These are phyloP conservation scores for Arizona elegans DNA, from an alignment of 2,113 vertebrate species.

Conservation along the genomic window DNA sequence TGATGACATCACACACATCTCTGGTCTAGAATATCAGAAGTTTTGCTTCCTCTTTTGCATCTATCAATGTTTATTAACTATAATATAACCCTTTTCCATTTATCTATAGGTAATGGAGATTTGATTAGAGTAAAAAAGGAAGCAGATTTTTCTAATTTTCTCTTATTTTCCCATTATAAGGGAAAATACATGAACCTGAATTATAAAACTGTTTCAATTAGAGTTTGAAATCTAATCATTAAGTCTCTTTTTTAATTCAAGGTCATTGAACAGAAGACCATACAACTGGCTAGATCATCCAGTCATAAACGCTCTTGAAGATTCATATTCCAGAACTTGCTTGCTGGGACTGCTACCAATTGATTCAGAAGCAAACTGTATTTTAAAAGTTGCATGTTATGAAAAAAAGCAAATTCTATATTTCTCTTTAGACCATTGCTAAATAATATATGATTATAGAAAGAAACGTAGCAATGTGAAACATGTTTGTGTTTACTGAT, in stretches of 20 bases:
- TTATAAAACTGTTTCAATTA: not conserved
- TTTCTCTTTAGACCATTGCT: constrained; percentile 21
- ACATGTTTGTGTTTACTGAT: constrained; percentile 1
- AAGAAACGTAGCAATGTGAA: not conserved
- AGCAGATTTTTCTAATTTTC: not conserved
- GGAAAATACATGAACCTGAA: not conserved
- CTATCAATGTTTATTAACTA: not conserved
- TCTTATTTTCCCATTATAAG: not conserved
- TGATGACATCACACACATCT: not conserved
- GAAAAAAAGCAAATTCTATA: not conserved
- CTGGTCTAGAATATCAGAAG: not conserved
- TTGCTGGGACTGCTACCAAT: not conserved
- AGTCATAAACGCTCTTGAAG: not conserved
- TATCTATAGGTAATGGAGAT: not conserved
- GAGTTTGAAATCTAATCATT: not conserved
- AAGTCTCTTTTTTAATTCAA: not conserved
- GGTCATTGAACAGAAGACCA: not conserved
- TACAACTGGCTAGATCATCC: not conserved
- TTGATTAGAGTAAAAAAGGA: not conserved
- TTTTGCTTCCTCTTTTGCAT: not conserved
- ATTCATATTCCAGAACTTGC: not conserved
- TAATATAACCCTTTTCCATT: not conserved
- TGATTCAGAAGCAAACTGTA: not conserved
- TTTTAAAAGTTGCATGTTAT: not conserved
- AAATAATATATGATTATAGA: not conserved